Evolutionary conservation across 2,113 vertebrate genomes (phyloP).

Genomic region (Lophius piscatorius): DNA sequence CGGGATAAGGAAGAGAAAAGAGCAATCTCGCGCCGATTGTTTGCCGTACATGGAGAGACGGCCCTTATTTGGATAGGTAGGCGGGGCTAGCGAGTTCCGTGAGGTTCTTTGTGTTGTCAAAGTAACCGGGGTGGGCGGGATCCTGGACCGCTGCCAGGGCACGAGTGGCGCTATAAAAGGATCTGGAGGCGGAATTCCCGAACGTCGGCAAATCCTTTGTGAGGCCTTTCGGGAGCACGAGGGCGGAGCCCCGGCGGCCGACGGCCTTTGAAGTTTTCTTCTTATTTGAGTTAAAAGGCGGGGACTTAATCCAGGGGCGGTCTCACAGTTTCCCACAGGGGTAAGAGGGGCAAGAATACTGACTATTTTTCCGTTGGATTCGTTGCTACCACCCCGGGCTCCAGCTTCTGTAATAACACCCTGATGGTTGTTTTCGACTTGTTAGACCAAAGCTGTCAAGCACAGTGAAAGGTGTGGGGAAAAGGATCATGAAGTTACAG

Average conservation of each 20-base stretch:
- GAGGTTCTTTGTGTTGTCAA: conserved; percentile 80
- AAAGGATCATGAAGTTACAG: conserved; percentile 45
- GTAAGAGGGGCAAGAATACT: conserved; percentile 71
- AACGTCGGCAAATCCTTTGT: conserved; percentile 82
- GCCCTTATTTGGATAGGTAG: conserved; percentile 84
- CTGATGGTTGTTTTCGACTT: conserved; percentile 63
- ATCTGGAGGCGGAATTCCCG: conserved; percentile 82
- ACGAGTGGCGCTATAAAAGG: conserved; percentile 83
- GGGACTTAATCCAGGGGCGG: conserved; percentile 80
- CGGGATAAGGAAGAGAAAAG: conserved; percentile 87
- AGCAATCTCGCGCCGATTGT: conserved; percentile 84
- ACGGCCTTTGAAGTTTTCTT: conserved; percentile 77
- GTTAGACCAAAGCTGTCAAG: conserved; percentile 64
- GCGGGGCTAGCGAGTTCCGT: conserved; percentile 75
- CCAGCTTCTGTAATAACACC: conserved; percentile 66
- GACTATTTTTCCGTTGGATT: conserved; percentile 59
- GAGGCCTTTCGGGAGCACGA: conserved; percentile 71
- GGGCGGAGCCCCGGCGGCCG: conserved; percentile 77
- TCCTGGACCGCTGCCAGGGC: conserved; percentile 71
- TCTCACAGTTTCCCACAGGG: conserved; percentile 73
- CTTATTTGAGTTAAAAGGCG: conserved; percentile 79
- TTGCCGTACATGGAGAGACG: conserved; percentile 83
- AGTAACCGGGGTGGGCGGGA: conserved; percentile 75
- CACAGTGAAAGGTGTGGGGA: conserved; percentile 59
- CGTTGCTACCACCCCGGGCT: conserved; percentile 60